phyloP scores from a whole-genome alignment of 2,797 vertebrate genomes.

The Carcharodon carcharias region DNA sequence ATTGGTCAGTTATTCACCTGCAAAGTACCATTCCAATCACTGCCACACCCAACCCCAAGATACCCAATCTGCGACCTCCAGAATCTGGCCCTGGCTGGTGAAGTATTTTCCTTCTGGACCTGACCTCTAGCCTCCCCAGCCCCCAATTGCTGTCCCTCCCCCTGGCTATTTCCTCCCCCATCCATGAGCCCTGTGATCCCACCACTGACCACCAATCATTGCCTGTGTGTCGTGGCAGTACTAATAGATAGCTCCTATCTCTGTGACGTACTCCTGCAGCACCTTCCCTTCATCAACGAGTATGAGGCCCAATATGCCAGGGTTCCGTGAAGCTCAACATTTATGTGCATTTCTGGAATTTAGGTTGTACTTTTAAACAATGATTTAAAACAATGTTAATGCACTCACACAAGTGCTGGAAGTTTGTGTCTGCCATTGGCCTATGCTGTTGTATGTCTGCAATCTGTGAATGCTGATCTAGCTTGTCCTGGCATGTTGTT shows the following conservation, averaged over 20 bases:
- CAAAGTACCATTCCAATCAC: not conserved
- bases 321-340: not conserved
- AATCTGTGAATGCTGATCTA: slow-evolving; percentile 4
- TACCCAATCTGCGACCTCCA: not conserved
- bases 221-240: not conserved
- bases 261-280: not conserved
- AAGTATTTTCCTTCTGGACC: not conserved
- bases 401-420: not conserved
- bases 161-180: not conserved
- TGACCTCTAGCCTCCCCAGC: too few species aligned
- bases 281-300: too few species aligned
- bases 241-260: not conserved
- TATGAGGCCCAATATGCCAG: not conserved
- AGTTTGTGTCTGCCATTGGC: not conserved
- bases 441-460: not conserved
- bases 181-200: not conserved
- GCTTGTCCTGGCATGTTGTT: not conserved
- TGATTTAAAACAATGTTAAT: not conserved
- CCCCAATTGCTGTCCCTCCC: not conserved
- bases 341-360: not conserved
- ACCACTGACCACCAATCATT: not conserved
- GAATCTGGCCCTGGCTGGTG: not conserved
- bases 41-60: not conserved
- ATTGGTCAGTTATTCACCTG: not conserved
- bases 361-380: not conserved